Conservation (phyloP, 2,888 invertebrate genomes). For the Macrophya annulata region DNA sequence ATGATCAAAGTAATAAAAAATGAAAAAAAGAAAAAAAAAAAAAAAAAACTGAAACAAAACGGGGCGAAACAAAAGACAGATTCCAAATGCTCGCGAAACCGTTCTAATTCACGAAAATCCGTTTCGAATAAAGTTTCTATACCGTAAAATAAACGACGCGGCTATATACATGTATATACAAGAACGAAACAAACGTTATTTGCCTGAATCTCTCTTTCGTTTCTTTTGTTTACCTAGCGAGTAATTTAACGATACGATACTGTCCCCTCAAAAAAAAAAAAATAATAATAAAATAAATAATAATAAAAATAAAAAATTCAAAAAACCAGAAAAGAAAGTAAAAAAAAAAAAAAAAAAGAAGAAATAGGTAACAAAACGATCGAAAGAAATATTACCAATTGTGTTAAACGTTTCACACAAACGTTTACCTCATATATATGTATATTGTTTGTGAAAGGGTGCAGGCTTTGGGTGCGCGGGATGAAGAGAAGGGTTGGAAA, state of each 20-base stretch:
- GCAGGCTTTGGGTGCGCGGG: background rate
- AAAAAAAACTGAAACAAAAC: background rate
- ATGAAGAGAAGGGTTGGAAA: background rate
- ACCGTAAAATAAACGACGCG: slow-evolving; percentile 4
- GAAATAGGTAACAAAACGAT: background rate
- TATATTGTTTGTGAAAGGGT: background rate
- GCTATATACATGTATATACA: background rate
- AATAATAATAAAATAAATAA: no score
- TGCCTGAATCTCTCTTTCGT: background rate
- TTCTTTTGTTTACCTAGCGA: slow-evolving; percentile 9
- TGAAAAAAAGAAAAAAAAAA: background rate
- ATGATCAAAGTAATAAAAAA: background rate
- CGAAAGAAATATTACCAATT: background rate
- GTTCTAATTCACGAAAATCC: slow-evolving; percentile 23
- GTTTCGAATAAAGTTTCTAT: background rate
- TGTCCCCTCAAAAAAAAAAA: background rate
- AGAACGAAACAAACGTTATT: slow-evolving; percentile 23
- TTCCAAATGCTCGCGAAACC: background rate
- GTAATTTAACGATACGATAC: slow-evolving; percentile 1
- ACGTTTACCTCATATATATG: background rate
- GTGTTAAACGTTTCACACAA: background rate
- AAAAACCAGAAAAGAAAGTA: background rate
- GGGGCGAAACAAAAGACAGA: background rate
- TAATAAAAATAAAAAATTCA: background rate
- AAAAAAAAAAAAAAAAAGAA: background rate